Evolutionary conservation across 2,888 invertebrate genomes (phyloP), one percentile per base, ranked within the genome.

Genomic region (Oligia latruncula): DNA sequence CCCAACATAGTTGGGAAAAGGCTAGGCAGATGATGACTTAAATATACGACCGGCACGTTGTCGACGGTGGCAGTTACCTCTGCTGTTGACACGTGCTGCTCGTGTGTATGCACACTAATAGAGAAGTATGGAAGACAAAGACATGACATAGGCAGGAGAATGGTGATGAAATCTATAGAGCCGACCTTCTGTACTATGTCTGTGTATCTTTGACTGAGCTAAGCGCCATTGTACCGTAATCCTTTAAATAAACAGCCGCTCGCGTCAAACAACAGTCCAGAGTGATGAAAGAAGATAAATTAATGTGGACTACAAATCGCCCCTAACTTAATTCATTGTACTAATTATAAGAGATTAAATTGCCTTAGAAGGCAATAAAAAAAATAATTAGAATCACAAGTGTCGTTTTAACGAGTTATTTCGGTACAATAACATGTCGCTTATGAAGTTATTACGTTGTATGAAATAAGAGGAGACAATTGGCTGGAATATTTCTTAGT

Each of bases 261-360:
- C 58, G 68, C 68, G 78, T 88, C 74, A 58, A 77, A 77, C 74
- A 85, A 85, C 83, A 70, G 43, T 15, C 52, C 40, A 29, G 67
- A 71, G 71, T 73, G 78, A 82, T 88, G 79, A 88, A 83, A 88
- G 70, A 78, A 87, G 43, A 78, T 78, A 74, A 81, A 84, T 87
- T 71, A 78, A 84, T 77, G 78, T 73, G 60, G 65, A 43, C 70
- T 72, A 74, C 81, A 80, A 79, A 86, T 89, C 74, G 74, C 83
- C 67, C 55, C 60, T 35, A 66, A 49, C 66, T 60, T 77, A 71
- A 82, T 78, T 82, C 75, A 77, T 86, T 74, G 78, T 64, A 72
- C 78, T 78, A 77, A 86, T 82, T 82, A 88, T 71, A 74, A 72
- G 68, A 82, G 78, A 82, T 88, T 86, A 66, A 68, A 88, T 86